phyloP scores from a whole-genome alignment of 92 coral and sea anemone genomes.

The Chrysogorgia sp. region DNA sequence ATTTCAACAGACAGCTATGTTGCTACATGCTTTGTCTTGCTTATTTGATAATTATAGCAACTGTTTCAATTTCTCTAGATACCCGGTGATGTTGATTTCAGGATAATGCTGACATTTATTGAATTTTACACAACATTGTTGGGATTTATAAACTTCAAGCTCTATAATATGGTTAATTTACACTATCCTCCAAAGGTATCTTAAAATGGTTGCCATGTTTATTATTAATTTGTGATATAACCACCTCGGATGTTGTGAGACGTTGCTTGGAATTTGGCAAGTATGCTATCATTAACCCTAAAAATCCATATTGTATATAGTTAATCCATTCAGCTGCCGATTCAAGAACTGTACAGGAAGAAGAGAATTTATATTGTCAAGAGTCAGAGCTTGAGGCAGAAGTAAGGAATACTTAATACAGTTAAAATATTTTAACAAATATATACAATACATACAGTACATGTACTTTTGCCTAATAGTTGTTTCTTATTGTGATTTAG shows the following conservation, averaged over 20 bases:
- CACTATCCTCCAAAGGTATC: constrained; percentile 95
- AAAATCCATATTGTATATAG: constrained; percentile 36
- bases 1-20: too few species aligned
- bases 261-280: neutral
- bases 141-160: constrained; percentile 90
- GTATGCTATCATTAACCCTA: neutral
- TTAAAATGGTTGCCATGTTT: too few species aligned
- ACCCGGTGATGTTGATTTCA: constrained; percentile 95
- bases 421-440: too few species aligned
- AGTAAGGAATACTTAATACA: constrained; percentile 50
- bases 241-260: too few species aligned
- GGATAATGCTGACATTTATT: constrained; percentile 94
- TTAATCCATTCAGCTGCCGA: constrained; percentile 66
- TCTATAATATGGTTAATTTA: constrained; percentile 77
- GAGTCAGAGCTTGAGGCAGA: constrained; percentile 87
- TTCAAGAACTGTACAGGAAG: constrained; percentile 23
- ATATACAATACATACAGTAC: too few species aligned
- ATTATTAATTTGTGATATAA: neutral
- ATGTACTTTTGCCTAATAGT: neutral
- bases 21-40: too few species aligned
- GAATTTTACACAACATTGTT: constrained; percentile 93
- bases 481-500: constrained; percentile 45
- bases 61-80: constrained; percentile 56
- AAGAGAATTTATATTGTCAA: constrained; percentile 60
- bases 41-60: neutral